Conservation (phyloP, 2,113 vertebrate genomes). For the Lontra canadensis region DNA sequence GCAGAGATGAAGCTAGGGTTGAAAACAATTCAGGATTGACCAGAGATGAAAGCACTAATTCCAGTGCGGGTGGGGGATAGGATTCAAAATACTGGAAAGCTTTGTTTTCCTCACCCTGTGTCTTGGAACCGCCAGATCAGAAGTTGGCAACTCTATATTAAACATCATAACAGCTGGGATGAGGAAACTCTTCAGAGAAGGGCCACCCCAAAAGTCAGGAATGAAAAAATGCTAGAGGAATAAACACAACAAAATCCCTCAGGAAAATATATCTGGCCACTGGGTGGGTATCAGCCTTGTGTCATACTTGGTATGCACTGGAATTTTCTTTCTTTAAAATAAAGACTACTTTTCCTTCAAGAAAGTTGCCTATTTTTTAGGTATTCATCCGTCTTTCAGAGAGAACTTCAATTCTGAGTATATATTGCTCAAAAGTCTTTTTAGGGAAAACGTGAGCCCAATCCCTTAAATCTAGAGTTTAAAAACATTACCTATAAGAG, state of each 20-base stretch:
- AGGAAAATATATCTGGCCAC: conserved; percentile 75
- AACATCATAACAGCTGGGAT: conserved; percentile 79
- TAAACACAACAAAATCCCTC: conserved; percentile 74
- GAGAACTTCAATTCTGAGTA: conserved; percentile 17
- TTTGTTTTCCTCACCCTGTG: conserved; percentile 74
- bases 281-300: conserved; percentile 68
- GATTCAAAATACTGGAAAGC: conserved; percentile 69
- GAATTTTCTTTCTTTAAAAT: conserved; percentile 66
- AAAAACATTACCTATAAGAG: not conserved
- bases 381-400: conserved; percentile 37
- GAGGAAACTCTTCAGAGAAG: conserved; percentile 74
- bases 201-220: conserved; percentile 77
- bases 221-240: conserved; percentile 73
- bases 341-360: conserved; percentile 12
- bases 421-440: not conserved
- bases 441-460: not conserved
- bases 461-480: not conserved
- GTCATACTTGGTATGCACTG: conserved; percentile 62
- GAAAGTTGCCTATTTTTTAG: conserved; percentile 31
- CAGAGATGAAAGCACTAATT: conserved; percentile 69
- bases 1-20: conserved; percentile 39
- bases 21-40: conserved; percentile 63
- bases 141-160: conserved; percentile 78
- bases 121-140: conserved; percentile 70
- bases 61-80: conserved; percentile 46